Conservation (phyloP, 2,888 invertebrate species). For the Bruchidius siliquastri region DNA sequence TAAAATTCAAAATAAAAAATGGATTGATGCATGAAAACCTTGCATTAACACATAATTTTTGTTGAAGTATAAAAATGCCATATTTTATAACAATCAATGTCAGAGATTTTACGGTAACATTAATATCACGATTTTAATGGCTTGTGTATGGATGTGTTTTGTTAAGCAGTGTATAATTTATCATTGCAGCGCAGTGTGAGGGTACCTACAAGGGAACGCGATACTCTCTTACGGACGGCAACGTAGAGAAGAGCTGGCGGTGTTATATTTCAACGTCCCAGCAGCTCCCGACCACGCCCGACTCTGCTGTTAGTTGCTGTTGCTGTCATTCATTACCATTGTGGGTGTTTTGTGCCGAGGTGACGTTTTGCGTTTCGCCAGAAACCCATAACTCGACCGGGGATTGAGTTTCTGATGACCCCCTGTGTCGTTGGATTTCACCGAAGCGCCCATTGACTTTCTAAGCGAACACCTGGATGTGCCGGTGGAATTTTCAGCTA, state of each 20-base stretch:
- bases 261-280: conserved; percentile 45
- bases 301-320: conserved; percentile 6
- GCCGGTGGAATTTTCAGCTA: background rate
- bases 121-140: no score
- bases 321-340: conserved; percentile 41
- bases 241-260: conserved; percentile 18
- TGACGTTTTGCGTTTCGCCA: conserved; percentile 29
- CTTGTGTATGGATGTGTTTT: background rate
- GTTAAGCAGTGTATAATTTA: background rate
- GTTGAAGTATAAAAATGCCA: no score
- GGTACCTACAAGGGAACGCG: background rate
- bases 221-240: background rate
- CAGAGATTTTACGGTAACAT: no score
- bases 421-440: conserved; percentile 4
- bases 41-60: no score
- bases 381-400: conserved; percentile 5
- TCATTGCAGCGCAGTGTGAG: background rate
- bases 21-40: no score
- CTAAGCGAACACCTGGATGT: background rate
- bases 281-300: conserved; percentile 37
- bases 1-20: no score
- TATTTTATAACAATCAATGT: no score
- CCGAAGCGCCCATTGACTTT: conserved; percentile 5
- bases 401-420: conserved; percentile 2
- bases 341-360: conserved; percentile 38